Evolutionary conservation across 2,797 vertebrate species (phyloP).

Genomic region (Pseudopleuronectes americanus): DNA sequence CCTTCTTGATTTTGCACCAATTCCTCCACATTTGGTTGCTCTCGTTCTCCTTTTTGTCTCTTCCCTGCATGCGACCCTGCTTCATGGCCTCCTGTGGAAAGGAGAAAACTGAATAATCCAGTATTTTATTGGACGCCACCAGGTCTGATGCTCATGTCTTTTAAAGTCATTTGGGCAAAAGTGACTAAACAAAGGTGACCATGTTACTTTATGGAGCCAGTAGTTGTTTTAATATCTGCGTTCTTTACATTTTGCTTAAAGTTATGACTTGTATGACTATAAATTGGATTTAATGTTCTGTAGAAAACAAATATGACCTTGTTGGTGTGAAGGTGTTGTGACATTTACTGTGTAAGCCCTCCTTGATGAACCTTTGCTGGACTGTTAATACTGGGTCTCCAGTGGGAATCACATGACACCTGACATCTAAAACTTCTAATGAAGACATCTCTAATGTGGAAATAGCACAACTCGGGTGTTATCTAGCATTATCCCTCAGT

Average conservation of each 20-base stretch:
- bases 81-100: not conserved
- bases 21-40: constrained; percentile 16
- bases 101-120: no score
- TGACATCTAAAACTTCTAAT: constrained; percentile 22
- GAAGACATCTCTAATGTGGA: constrained; percentile 44
- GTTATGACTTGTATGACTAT: not conserved
- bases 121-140: not conserved
- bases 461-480: constrained; percentile 24
- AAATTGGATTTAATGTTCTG: not conserved
- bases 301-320: constrained; percentile 14
- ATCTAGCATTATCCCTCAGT: constrained; percentile 46
- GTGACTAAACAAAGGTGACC: not conserved
- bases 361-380: constrained; percentile 38
- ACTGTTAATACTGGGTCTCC: constrained; percentile 18
- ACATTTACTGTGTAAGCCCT: constrained; percentile 47
- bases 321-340: constrained; percentile 21
- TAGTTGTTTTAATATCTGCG: not conserved
- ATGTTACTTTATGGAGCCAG: not conserved
- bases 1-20: constrained; percentile 54
- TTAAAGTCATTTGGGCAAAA: not conserved
- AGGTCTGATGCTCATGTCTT: not conserved
- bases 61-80: constrained; percentile 9
- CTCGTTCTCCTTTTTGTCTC: constrained; percentile 21
- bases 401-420: constrained; percentile 12
- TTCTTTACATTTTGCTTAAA: not conserved